Conservation (phyloP, 2,113 vertebrate species). For the Amazona guildingii region DNA sequence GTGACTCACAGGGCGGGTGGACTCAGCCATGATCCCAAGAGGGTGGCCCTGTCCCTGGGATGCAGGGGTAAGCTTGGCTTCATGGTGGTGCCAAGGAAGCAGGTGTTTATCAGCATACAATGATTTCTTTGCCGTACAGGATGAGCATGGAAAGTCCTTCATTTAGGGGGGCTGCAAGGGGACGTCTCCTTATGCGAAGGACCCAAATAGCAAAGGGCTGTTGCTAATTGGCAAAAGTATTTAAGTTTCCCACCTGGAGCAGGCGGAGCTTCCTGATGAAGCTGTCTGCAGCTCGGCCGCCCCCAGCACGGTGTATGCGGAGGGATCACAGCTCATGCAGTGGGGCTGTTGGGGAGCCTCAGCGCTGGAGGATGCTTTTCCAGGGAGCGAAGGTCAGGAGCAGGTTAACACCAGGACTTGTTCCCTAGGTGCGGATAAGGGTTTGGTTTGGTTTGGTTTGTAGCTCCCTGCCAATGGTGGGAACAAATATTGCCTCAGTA, state of each 20-base stretch:
- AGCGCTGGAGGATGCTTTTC: not conserved
- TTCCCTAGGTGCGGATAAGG: not conserved
- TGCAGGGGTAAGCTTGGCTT: not conserved
- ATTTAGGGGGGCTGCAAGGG: not conserved
- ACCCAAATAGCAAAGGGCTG: not conserved
- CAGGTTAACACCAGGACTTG: not conserved
- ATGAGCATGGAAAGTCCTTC: not conserved
- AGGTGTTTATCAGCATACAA: not conserved
- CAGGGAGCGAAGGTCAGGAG: not conserved
- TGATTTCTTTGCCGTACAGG: not conserved
- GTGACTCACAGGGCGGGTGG: not conserved
- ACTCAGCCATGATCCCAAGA: not conserved
- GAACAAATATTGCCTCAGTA: not conserved
- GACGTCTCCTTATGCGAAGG: not conserved
- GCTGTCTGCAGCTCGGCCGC: not conserved
- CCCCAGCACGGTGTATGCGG: accelerated
- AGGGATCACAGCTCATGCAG: not conserved
- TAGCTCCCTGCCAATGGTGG: not conserved
- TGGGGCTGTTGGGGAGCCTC: accelerated
- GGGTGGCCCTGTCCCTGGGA: not conserved
- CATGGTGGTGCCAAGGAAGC: not conserved
- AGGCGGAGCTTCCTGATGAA: not conserved
- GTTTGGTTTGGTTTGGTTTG: not conserved
- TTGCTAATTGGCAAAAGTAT: not conserved
- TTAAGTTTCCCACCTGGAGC: not conserved